Percentiles rank a stretch among this genome's conserved stretches.
Evolutionary conservation across 1,140 invertebrate genomes (phyloP).

Genomic region (Drosophila tristis): DNA sequence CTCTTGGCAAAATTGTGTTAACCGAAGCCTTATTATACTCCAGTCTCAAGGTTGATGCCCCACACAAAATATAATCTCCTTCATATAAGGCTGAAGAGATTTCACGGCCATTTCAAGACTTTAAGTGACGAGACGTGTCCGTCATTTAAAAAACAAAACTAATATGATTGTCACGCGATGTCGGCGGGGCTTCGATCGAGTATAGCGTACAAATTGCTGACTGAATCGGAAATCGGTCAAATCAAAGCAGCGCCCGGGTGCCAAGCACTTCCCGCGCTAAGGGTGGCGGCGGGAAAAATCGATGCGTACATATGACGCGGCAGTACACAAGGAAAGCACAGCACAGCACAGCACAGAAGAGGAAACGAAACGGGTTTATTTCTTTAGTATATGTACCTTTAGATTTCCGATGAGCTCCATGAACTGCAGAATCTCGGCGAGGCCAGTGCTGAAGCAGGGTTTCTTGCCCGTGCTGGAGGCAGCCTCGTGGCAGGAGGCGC

Average conservation of each 20-base stretch:
- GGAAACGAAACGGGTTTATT: conserved; percentile 30
- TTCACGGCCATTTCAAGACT: conserved; percentile 11
- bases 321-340: not conserved
- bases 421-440: conserved; percentile 77
- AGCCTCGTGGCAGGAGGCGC: conserved; percentile 60
- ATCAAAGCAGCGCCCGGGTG: conserved; percentile 17
- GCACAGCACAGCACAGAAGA: not conserved
- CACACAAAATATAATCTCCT: not conserved
- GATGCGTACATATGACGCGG: conserved; percentile 40
- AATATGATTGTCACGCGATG: conserved; percentile 52
- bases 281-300: conserved; percentile 55
- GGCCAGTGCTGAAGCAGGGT: conserved; percentile 75
- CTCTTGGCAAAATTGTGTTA: not conserved
- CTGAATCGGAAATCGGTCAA: conserved; percentile 21
- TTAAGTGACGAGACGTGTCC: not conserved
- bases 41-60: not conserved
- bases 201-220: no score
- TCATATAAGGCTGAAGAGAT: no score
- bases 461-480: conserved; percentile 60
- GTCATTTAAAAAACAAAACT: conserved; percentile 7
- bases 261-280: no score
- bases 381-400: conserved; percentile 58
- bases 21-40: not conserved
- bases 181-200: not conserved
- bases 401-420: conserved; percentile 83